Evolutionary conservation across 1,140 invertebrate species (phyloP).

Genomic region (Maconellicoccus hirsutus): DNA sequence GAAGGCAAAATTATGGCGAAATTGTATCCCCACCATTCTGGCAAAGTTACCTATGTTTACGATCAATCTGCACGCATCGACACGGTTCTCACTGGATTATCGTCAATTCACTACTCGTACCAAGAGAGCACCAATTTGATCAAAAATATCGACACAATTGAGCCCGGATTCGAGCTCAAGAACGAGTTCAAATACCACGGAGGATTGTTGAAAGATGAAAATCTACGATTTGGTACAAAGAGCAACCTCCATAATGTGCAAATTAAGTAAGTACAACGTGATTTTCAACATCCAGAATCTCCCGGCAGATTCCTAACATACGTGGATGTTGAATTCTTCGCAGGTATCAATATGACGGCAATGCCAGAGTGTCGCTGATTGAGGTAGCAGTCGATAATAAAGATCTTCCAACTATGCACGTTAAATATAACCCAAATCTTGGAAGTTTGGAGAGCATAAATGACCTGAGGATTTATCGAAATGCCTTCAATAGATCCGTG

Average conservation of each 20-base stretch:
- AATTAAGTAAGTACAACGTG: constrained; percentile 44
- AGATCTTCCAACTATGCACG: constrained; percentile 50
- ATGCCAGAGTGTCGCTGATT: constrained; percentile 69
- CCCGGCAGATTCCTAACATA: too few species aligned
- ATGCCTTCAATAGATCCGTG: constrained; percentile 73
- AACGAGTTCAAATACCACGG: constrained; percentile 84
- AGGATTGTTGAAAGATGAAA: constrained; percentile 76
- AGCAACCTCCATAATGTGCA: constrained; percentile 73
- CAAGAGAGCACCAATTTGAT: constrained; percentile 71
- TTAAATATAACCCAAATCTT: constrained; percentile 78
- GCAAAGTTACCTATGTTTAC: constrained; percentile 77
- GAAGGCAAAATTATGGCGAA: constrained; percentile 77
- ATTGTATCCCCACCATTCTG: constrained; percentile 78
- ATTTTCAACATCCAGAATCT: too few species aligned
- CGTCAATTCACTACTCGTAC: constrained; percentile 78
- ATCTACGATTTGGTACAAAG: constrained; percentile 69
- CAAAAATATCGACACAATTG: constrained; percentile 69
- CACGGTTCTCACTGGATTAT: constrained; percentile 70
- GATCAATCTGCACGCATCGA: constrained; percentile 70
- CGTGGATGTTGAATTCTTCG: constrained; percentile 30
- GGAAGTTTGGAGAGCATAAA: constrained; percentile 72
- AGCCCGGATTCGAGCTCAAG: constrained; percentile 74
- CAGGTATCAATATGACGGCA: constrained; percentile 80
- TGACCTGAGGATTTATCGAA: constrained; percentile 69
- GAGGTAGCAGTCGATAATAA: constrained; percentile 80